These are phyloP conservation scores for Drosophila arizonae DNA, from an alignment of 1,140 invertebrate species.

Conservation along the genomic window DNA sequence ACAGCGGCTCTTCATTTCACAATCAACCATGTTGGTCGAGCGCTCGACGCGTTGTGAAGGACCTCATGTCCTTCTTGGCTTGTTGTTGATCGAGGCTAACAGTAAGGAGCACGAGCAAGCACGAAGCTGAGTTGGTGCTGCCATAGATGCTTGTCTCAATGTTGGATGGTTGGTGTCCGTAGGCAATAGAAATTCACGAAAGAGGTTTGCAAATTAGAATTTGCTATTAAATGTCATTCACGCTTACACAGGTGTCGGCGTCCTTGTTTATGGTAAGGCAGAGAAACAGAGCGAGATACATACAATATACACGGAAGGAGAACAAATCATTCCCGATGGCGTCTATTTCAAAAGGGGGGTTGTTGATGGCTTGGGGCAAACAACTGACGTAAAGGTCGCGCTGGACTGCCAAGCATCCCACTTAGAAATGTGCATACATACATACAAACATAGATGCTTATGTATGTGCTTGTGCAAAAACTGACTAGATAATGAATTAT, in stretches of 20 bases:
- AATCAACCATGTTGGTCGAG: too few species aligned
- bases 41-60: too few species aligned
- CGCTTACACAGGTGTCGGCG: slow-evolving; percentile 22
- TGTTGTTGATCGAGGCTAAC: too few species aligned
- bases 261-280: slow-evolving; percentile 17
- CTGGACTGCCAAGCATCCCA: slow-evolving; percentile 27
- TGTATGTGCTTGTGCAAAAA: neutral
- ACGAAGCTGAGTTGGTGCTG: too few species aligned
- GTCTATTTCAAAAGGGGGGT: slow-evolving; percentile 6
- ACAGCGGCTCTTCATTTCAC: too few species aligned
- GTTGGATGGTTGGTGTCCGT: neutral
- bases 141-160: too few species aligned
- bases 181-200: slow-evolving; percentile 31
- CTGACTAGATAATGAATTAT: slow-evolving; percentile 32
- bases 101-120: too few species aligned
- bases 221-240: slow-evolving; percentile 34
- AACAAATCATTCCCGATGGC: slow-evolving; percentile 10
- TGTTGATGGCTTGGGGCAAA: slow-evolving; percentile 16
- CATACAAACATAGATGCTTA: neutral
- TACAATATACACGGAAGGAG: slow-evolving; percentile 3
- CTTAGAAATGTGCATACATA: slow-evolving; percentile 7
- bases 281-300: neutral
- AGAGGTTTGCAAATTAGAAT: slow-evolving; percentile 61
- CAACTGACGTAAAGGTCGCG: slow-evolving; percentile 42
- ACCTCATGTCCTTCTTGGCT: too few species aligned